Evolutionary conservation across 2,113 vertebrate species (phyloP).

Genomic region (Aspidoscelis tigris): DNA sequence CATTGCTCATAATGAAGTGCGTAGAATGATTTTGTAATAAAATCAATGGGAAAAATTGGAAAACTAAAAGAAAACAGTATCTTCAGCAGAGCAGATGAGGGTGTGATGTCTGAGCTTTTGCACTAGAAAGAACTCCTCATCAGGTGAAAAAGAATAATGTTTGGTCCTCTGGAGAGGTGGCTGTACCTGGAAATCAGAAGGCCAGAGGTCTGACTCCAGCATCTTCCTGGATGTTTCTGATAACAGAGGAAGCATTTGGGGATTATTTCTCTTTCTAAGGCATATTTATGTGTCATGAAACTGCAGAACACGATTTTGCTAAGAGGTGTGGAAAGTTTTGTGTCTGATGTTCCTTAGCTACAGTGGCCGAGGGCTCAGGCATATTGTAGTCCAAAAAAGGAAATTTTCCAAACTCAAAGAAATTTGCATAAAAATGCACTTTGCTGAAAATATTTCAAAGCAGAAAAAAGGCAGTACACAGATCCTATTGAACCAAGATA

Average conservation of each 20-base stretch:
- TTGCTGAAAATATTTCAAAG: not conserved
- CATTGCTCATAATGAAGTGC: not conserved
- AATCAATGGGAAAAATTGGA: not conserved
- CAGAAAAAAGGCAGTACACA: not conserved
- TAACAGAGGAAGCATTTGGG: not conserved
- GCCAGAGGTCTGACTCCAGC: too few relatives aligned
- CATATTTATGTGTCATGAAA: too few relatives aligned
- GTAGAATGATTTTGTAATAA: not conserved
- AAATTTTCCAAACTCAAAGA: not conserved
- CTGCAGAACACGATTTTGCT: too few relatives aligned
- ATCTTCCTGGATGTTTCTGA: too few relatives aligned
- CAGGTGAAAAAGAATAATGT: not conserved
- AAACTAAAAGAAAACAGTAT: not conserved
- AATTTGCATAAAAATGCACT: not conserved
- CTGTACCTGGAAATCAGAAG: too few relatives aligned
- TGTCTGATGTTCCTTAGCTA: too few relatives aligned
- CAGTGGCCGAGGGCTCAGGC: too few relatives aligned
- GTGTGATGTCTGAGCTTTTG: rapidly evolving
- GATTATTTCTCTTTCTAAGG: too few relatives aligned
- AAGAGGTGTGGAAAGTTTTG: too few relatives aligned
- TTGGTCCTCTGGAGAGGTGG: too few relatives aligned
- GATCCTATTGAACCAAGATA: not conserved
- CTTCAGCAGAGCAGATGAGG: not conserved
- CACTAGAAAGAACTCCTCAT: not conserved
- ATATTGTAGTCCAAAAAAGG: too few relatives aligned